Evolutionary conservation across 2,113 vertebrate genomes (phyloP).

Genomic region (Hypocryptadius cinnamomeus): DNA sequence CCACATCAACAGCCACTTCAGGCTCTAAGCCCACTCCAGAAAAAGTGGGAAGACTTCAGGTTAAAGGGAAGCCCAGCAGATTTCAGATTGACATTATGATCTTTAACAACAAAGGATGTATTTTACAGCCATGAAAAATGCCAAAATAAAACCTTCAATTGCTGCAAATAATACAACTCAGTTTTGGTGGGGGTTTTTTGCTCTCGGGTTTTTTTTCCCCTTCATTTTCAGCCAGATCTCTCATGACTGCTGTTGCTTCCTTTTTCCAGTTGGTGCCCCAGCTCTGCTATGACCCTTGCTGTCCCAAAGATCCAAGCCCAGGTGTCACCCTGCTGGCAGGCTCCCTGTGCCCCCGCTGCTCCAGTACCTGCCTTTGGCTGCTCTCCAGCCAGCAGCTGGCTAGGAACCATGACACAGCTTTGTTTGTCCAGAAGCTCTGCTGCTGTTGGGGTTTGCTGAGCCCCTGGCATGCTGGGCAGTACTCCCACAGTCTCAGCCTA

Average conservation of each 20-base stretch:
- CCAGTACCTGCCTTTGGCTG: background rate
- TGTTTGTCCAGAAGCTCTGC: background rate
- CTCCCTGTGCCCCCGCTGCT: background rate
- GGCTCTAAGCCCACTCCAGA: background rate
- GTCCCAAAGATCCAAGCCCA: background rate
- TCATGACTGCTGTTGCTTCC: background rate
- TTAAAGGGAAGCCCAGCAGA: background rate
- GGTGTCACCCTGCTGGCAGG: background rate
- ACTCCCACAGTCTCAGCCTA: background rate
- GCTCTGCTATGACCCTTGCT: background rate
- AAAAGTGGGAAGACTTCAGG: background rate
- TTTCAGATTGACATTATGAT: background rate
- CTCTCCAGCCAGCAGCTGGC: background rate
- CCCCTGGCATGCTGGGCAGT: background rate
- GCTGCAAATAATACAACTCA: background rate
- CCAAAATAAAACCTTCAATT: background rate
- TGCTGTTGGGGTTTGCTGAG: background rate
- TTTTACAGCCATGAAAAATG: background rate
- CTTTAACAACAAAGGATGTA: background rate
- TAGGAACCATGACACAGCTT: background rate
- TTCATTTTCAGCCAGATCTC: background rate
- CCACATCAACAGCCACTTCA: background rate
- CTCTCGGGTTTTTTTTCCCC: fast-evolving
- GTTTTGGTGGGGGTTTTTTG: background rate
- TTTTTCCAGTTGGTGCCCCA: background rate